These are phyloP conservation scores for Tychaedon coryphoeus DNA, from an alignment of 2,113 vertebrate genomes.

Conservation along the genomic window DNA sequence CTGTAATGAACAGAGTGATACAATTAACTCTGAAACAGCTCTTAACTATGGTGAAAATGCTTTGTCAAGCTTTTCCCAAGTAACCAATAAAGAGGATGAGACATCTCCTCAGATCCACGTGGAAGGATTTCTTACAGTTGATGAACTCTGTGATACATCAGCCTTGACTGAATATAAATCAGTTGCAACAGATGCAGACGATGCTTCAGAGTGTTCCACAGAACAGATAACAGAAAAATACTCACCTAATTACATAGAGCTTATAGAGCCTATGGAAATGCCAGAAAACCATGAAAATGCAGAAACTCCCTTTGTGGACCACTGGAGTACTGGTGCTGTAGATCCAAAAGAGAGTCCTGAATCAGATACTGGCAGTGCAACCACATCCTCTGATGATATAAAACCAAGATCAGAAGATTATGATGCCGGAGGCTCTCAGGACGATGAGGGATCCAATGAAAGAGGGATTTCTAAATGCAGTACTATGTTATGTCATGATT, in stretches of 20 bases:
- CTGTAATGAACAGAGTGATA: background rate
- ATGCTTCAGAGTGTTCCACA: slow-evolving; percentile 60
- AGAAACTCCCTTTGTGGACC: slow-evolving; percentile 77
- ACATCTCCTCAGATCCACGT: background rate
- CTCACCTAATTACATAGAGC: slow-evolving; percentile 75
- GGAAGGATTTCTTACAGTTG: slow-evolving; percentile 25
- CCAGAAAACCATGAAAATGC: slow-evolving; percentile 78
- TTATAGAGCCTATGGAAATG: slow-evolving; percentile 67
- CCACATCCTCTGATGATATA: slow-evolving; percentile 96
- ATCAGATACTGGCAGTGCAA: slow-evolving; percentile 90
- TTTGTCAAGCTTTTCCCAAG: slow-evolving; percentile 21
- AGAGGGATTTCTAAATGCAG: slow-evolving; percentile 92
- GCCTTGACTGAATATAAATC: slow-evolving; percentile 26
- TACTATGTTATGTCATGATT: slow-evolving; percentile 92
- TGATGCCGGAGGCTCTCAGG: slow-evolving; percentile 96
- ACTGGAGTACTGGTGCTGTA: slow-evolving; percentile 75
- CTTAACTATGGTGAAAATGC: background rate
- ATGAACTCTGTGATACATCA: slow-evolving; percentile 34
- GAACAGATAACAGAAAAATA: slow-evolving; percentile 67
- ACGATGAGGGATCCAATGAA: slow-evolving; percentile 93
- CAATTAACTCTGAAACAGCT: background rate
- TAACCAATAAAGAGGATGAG: slow-evolving; percentile 6
- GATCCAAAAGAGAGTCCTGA: slow-evolving; percentile 89
- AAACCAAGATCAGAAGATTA: slow-evolving; percentile 98
- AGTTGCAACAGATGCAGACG: slow-evolving; percentile 30